phyloP scores from a whole-genome alignment of 2,113 vertebrate genomes.

The Lasiurus borealis region DNA sequence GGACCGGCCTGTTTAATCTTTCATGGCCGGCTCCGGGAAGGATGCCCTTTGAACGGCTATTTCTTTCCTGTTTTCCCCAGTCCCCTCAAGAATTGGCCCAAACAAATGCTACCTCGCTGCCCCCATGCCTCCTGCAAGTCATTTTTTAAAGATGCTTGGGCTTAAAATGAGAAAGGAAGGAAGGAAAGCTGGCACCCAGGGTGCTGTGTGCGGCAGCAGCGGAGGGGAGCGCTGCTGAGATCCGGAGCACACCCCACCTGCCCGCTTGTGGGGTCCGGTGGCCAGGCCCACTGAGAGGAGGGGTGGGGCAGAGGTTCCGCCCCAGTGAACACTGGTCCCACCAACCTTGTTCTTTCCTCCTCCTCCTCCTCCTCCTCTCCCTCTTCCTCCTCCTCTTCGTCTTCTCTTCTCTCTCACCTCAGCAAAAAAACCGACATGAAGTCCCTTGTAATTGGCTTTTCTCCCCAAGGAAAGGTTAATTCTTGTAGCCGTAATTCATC shows the following conservation, averaged over 20 bases:
- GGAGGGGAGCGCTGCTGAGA: background rate
- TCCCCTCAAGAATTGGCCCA: background rate
- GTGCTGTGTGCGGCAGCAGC: background rate
- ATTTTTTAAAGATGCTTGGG: background rate
- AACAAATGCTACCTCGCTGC: background rate
- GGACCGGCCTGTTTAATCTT: constrained; percentile 60
- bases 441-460: constrained; percentile 60
- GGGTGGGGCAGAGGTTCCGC: background rate
- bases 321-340: background rate
- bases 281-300: fast-evolving
- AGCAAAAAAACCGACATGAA: background rate
- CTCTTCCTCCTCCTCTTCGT: background rate
- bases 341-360: background rate
- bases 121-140: background rate
- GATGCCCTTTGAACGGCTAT: constrained; percentile 21
- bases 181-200: background rate
- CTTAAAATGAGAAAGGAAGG: constrained; percentile 14
- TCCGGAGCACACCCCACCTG: background rate
- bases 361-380: too few relatives aligned
- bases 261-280: background rate
- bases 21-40: constrained; percentile 36
- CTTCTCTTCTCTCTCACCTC: background rate
- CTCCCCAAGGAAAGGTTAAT: constrained; percentile 34
- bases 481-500: constrained; percentile 56
- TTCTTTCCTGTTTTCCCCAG: background rate